Evolutionary conservation across 2,797 vertebrate species (phyloP), one percentile per base, ranked within the genome.

Genomic region (Oreortyx pictus): DNA sequence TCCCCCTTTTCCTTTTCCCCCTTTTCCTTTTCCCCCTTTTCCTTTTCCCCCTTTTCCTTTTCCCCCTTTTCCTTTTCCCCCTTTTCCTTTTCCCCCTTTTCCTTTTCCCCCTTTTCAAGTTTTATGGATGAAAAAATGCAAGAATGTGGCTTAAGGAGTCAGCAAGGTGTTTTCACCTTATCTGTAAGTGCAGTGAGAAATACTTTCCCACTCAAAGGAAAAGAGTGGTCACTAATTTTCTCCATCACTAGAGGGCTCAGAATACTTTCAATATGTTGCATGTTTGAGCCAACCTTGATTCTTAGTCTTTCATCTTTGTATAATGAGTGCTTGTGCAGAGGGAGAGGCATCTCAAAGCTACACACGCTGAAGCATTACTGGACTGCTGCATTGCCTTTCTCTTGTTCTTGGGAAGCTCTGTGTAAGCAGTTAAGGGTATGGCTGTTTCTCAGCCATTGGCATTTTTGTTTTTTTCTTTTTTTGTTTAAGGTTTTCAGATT

Each of bases 181-280:
- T 72, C 23, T 83, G 87, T 71, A 31, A 84, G 64, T 78, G 35
- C 37, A 88, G 33, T 7, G 27, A 41, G 68, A 68, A 74, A 17
- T 5, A 14, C 82, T 89, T 89, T 75, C 47, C 66, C 35, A 68
- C 24, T 80, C 2, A 2, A 56, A 59, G 52, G 90, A 94, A 39
- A 31, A 77, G 25, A 84, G 46, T 39, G 86, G 9, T 93, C 86
- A 78, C 8, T 95, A 76, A 93, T 81, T 70, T 73, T 91, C 57
- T 97, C 43, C 29, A 89, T 96, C 96, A 68, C 94, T 78, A 78
- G 87, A 93, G 93, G 91, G 76, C 79, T 93, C 77, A 95, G 27
- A 95, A 47, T 31, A 15, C 68, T 92, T 96, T 92, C 49, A 93
- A 88, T 94, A 91, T 31, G 56, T 9, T 47, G 29, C 90, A 76